Percentiles rank a stretch among this genome's conserved stretches.
Evolutionary conservation across 2,888 invertebrate genomes (phyloP).

Genomic region (Limnephilus lunatus): DNA sequence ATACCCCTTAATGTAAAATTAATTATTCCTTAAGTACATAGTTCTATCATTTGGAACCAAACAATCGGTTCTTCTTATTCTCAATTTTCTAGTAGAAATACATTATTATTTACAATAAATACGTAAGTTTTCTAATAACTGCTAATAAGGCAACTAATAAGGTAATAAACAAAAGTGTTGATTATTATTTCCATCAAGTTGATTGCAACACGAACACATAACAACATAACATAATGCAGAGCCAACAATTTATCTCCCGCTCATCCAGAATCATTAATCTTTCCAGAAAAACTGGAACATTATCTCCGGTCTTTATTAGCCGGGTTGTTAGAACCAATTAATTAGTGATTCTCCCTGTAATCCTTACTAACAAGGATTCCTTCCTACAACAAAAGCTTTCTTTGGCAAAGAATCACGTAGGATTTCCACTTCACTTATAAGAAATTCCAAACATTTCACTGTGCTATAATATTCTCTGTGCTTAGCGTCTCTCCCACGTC

Average conservation of each 20-base stretch:
- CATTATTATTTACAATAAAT: not conserved
- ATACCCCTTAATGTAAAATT: no score
- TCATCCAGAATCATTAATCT: conserved; percentile 6
- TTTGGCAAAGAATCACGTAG: conserved; percentile 2
- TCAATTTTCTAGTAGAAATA: not conserved
- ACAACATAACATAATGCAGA: not conserved
- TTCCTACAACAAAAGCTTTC: not conserved
- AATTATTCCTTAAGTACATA: no score
- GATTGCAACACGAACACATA: not conserved
- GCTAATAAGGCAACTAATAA: not conserved
- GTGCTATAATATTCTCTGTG: not conserved
- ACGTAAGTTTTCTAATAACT: not conserved
- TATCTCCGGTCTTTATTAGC: not conserved
- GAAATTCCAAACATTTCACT: no score
- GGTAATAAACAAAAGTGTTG: not conserved
- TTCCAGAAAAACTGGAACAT: conserved; percentile 26
- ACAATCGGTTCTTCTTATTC: no score
- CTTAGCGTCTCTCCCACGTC: not conserved
- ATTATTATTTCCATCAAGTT: conserved; percentile 2
- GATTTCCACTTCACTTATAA: not conserved
- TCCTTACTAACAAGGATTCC: conserved; percentile 24
- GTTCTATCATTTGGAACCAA: no score
- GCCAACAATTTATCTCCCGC: not conserved
- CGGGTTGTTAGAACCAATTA: conserved; percentile 31
- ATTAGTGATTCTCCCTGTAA: conserved; percentile 36